These are phyloP conservation scores for Drosophila rubida DNA, from an alignment of 2,888 invertebrate genomes.

Conservation along the genomic window DNA sequence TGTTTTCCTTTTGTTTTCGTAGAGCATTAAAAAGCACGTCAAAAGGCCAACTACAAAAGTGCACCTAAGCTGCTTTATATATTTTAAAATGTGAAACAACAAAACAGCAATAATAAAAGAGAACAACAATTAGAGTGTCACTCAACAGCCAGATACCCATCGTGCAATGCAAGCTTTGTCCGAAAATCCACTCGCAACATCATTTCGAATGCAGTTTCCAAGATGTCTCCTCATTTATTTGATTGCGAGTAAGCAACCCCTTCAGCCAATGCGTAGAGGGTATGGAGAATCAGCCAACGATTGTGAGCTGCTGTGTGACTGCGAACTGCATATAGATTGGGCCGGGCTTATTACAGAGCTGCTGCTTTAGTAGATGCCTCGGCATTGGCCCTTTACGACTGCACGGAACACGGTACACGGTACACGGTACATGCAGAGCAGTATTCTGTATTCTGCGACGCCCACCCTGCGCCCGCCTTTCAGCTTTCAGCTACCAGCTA, in stretches of 20 bases:
- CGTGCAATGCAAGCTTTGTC: neutral
- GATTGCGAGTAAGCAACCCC: neutral
- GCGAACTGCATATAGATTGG: constrained; percentile 38
- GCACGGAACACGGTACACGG: constrained; percentile 3
- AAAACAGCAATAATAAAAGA: constrained; percentile 17
- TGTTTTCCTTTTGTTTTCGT: constrained; percentile 12
- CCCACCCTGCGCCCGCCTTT: constrained; percentile 19
- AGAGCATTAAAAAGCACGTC: constrained; percentile 55
- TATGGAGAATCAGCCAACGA: constrained; percentile 8
- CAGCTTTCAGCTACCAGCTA: constrained; percentile 58
- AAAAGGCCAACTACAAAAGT: constrained; percentile 71
- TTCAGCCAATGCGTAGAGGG: neutral
- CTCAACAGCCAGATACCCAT: constrained; percentile 10
- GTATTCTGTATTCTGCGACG: constrained; percentile 24
- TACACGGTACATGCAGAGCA: neutral
- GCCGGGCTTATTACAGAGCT: constrained; percentile 37
- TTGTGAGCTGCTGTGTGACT: constrained; percentile 8
- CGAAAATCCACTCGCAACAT: neutral
- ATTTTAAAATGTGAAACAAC: constrained; percentile 27
- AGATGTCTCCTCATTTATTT: neutral
- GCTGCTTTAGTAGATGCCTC: constrained; percentile 24
- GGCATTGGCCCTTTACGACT: constrained; percentile 62
- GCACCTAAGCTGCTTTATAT: constrained; percentile 72
- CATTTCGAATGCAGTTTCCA: neutral
- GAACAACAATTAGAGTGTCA: neutral